These are phyloP conservation scores for Odontesthes bonariensis DNA, from an alignment of 2,113 vertebrate genomes.

Conservation along the genomic window DNA sequence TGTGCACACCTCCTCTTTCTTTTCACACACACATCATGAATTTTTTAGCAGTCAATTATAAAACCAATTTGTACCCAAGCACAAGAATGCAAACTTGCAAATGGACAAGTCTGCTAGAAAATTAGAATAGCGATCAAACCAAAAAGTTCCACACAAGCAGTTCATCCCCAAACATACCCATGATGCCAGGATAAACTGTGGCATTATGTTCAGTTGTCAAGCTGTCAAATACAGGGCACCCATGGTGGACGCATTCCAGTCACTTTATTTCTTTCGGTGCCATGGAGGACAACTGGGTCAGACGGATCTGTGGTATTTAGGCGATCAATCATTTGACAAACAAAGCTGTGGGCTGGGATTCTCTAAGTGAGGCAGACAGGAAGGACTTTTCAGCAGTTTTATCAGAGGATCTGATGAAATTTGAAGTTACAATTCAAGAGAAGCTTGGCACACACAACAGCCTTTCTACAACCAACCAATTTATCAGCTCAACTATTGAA, in stretches of 20 bases:
- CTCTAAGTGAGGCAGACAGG: background rate
- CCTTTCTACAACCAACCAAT: background rate
- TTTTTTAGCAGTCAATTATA: no score
- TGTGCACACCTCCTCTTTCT: no score
- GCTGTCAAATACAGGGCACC: constrained; percentile 7
- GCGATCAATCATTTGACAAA: constrained; percentile 23
- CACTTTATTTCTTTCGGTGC: constrained; percentile 38
- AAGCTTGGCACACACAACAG: background rate
- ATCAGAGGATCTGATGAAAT: constrained; percentile 11
- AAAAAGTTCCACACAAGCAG: background rate
- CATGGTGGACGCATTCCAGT: constrained; percentile 30
- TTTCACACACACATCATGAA: no score
- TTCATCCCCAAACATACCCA: constrained; percentile 1
- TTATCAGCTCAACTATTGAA: background rate
- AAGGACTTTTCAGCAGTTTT: background rate
- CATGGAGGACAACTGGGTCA: constrained; percentile 33
- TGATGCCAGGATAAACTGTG: background rate
- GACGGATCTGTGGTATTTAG: constrained; percentile 29
- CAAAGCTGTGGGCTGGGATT: background rate
- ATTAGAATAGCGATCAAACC: background rate
- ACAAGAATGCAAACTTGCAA: no score
- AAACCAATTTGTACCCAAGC: no score
- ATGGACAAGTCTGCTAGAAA: background rate
- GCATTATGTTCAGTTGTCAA: background rate
- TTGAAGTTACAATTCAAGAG: background rate